Evolutionary conservation across 2,888 invertebrate species (phyloP).

Genomic region (Caenorhabditis zanzibari): DNA sequence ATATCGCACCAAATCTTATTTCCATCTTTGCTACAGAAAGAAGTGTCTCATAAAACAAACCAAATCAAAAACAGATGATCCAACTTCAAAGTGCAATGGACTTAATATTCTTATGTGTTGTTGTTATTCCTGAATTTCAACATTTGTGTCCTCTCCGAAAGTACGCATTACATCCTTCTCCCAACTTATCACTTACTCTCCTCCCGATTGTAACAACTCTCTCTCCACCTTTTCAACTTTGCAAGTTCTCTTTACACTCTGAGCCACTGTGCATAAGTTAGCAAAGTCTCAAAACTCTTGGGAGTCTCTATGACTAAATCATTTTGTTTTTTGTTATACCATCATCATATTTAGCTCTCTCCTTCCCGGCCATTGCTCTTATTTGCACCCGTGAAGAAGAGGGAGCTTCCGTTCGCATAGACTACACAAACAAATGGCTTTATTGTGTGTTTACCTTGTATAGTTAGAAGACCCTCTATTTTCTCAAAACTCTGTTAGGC

Average conservation of each 20-base stretch:
- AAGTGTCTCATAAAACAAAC: too few relatives aligned
- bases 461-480: slow-evolving; percentile 26
- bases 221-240: slow-evolving; percentile 41
- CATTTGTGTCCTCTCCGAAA: background rate
- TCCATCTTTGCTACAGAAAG: too few relatives aligned
- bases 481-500: slow-evolving; percentile 1
- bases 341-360: slow-evolving; percentile 1
- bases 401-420: slow-evolving; percentile 56
- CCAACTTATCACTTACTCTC: slow-evolving; percentile 52
- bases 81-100: too few relatives aligned
- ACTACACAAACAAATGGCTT: slow-evolving; percentile 63
- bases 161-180: slow-evolving; percentile 8
- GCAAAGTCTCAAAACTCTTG: background rate
- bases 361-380: slow-evolving; percentile 27
- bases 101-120: background rate
- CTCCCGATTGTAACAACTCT: slow-evolving; percentile 39
- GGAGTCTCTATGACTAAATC: background rate
- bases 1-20: too few relatives aligned
- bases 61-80: too few relatives aligned
- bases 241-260: slow-evolving; percentile 26
- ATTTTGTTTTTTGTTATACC: slow-evolving; percentile 49
- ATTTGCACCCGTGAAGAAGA: slow-evolving; percentile 58
- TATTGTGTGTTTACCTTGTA: slow-evolving; percentile 46
- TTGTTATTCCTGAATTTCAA: slow-evolving; percentile 1
- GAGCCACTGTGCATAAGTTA: slow-evolving; percentile 23